Base-by-base conservation (phyloP, 2,113 vertebrate species). In the Grammatotria lemairii region DNA sequence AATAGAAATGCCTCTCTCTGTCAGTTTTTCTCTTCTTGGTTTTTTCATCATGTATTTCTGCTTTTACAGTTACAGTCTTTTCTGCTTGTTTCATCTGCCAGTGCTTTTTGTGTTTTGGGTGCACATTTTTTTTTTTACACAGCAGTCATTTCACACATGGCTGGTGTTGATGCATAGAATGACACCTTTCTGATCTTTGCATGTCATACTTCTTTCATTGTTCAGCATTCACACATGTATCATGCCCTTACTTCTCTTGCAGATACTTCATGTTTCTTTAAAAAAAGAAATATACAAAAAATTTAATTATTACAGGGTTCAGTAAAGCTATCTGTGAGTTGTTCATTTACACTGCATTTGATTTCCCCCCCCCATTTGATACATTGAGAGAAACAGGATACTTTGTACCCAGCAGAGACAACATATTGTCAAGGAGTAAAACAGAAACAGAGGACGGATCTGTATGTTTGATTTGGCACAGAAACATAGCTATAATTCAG, bases 1-100 rank as follows among this genome's bases (percentile, higher is more conserved):
- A 68, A 68, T 23, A 68, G n/a, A 68, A 68, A 40, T 21, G 11
- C n/a, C n/a, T 14, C 19, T 68, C 33, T 68, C 33, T 68, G 63
- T 40, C 35, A 68, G 3, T 68, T 21, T 21, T 21, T 40, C 19
- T 21, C 63, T 68, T 68, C 1, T 68, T 65, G 0, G 1, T 1
- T 68, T 21, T 8, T 40, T 21, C 63, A 14, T 23, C n/a, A 14
- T 68, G 11, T 21, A 13, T 40, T 68, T 9, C 35, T 68, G 35
- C 35, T 68, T 68, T 68, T 68, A 68, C 33, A 68, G 35, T 68
- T 6, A 8, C 33, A 6, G 11, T 40, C n/a, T 40, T 40, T 40
- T 3, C 35, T 14, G 63, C 12, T 68, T 40, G 33, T 21, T 68
- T 68, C 1, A 68, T 68, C 11, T 68, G 63, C 19, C 33, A 68